Base-by-base conservation (phyloP, 1,140 invertebrate genomes). In the Aphaenogaster rudis region DNA sequence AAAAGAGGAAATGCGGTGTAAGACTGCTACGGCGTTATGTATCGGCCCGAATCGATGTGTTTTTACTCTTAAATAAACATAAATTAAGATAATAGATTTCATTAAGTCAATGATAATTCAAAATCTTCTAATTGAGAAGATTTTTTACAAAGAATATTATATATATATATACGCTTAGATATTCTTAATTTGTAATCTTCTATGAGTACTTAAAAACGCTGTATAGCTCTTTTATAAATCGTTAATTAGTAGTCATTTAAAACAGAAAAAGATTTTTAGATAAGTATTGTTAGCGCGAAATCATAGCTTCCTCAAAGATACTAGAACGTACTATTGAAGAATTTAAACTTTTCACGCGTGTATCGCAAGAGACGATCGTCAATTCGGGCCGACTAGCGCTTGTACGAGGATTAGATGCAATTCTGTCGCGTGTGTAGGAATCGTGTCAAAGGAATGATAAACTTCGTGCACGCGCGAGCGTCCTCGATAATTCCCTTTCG, bases 401-500 rank as follows among this genome's bases (percentile, higher is more conserved):
- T 50, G 71, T 61, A 39, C 74, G 86, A 87, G 89, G 88, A 90
- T 78, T 78, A 67, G 63, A 86, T 66, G 33, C 76, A 76, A 78
- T 88, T 72, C 66, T 78, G 66, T 87, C 88, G 85, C 85, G 50
- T 81, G 84, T 69, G 76, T 88, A 69, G 52, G 50, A 82, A 89
- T 89, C 71, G 82, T 71, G 85, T 90, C 79, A 76, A 87, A 79
- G 36, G 48, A 79, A 64, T 66, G 82, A 64, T 64, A 66, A 63
- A 77, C 69, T 89, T 86, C 48, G 84, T 77, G 88, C 52, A 86
- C 74, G 71, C 52, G 78, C 88, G 59, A 59, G 50, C 79, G 89
- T 88, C 74, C 86, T 88, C 79, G 79, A 84, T 69, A 39, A 85
- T 21, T 81, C 82, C 74, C 84, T 87, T 90, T 90, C 81, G 91